These are phyloP conservation scores for Atta texana DNA, from an alignment of 1,140 invertebrate species.

Conservation along the genomic window DNA sequence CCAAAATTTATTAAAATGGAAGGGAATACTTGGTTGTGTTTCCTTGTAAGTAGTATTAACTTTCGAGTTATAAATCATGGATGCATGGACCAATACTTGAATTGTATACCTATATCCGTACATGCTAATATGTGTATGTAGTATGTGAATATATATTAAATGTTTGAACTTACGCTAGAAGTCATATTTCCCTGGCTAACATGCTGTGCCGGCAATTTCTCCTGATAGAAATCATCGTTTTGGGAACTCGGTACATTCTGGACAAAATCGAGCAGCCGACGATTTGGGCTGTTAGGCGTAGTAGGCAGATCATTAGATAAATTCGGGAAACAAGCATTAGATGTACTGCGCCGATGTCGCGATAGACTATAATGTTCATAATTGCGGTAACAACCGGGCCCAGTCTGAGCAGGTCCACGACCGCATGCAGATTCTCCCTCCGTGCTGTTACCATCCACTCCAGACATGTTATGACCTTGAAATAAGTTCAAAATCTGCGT, in stretches of 20 bases:
- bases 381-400: constrained; percentile 94
- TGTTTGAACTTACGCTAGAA: constrained; percentile 82
- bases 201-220: constrained; percentile 82
- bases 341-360: constrained; percentile 88
- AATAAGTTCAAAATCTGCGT: constrained; percentile 52
- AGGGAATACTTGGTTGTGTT: no score
- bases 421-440: constrained; percentile 91
- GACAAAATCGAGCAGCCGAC: constrained; percentile 85
- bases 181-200: constrained; percentile 83
- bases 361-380: constrained; percentile 91
- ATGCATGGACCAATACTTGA: not conserved
- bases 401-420: constrained; percentile 90
- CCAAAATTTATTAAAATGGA: no score
- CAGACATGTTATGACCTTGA: constrained; percentile 95
- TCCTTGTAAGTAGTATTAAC: not conserved
- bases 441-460: constrained; percentile 94
- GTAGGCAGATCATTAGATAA: constrained; percentile 86
- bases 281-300: constrained; percentile 85
- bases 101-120: no score
- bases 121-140: not conserved
- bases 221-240: constrained; percentile 84
- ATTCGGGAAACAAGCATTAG: constrained; percentile 87
- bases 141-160: not conserved
- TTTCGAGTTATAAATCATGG: constrained; percentile 4
- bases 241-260: constrained; percentile 84